Base-by-base conservation (phyloP, 2,797 vertebrate species). In the Esox lucius region DNA sequence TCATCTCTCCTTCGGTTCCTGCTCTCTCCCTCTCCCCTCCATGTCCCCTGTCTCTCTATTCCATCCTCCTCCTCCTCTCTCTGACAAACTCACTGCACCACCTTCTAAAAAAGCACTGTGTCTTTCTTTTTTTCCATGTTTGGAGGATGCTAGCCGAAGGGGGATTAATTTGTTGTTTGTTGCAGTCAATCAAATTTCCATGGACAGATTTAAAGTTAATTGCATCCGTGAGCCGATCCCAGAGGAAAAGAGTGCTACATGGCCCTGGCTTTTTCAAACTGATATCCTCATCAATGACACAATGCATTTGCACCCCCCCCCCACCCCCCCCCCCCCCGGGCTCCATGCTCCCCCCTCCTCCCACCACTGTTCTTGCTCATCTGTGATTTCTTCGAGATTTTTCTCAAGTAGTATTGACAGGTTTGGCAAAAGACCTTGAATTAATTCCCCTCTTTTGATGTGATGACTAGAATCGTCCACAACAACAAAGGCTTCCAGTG, bases 131-230 rank as follows among this genome's bases (percentile, higher is more conserved):
- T 90, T 89, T 90, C 87, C 91, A 89, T 91, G 90, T 93, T 90
- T 90, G 90, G 92, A 90, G 92, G 93, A 59, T 59, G 56, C 56
- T 91, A 89, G 91, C 91, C 90, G 91, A 92, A 90, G 89, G 90
- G 91, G 92, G 93, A 94, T 94, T 94, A 94, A 93, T 92, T 92
- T 93, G 92, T 93, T 93, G 93, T 94, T 93, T 92, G 93, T 93
- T 93, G 92, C 91, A 93, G 92, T 94, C 93, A 93, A 94, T 94
- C 93, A 94, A 90, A 92, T 92, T 92, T 92, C 88, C 88, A 92
- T 89, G 91, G 92, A 93, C 91, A 94, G 91, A 94, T 93, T 93
- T 92, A 91, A 59, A 94, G 92, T 94, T 94, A 94, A 93, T 94
- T 94, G 93, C 93, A 92, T 91, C 90, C 92, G 90, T 91, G 93